Conservation (phyloP, 2,113 vertebrate genomes). For the Tursiops truncatus region DNA sequence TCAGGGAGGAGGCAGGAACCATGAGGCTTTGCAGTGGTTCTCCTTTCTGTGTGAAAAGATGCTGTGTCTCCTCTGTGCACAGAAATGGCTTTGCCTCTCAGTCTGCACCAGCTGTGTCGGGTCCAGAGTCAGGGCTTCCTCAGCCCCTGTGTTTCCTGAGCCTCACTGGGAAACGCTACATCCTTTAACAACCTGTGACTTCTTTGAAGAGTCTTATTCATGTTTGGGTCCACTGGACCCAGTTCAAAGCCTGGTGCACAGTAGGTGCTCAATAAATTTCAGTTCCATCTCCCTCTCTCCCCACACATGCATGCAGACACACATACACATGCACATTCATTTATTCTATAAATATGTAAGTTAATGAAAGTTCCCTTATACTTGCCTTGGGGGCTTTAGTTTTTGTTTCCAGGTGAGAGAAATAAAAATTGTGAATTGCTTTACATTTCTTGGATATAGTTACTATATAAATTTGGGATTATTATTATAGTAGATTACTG, state of each 20-base stretch:
- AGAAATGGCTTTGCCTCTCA: neutral
- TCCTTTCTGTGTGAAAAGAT: neutral
- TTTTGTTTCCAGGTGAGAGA: conserved; percentile 60
- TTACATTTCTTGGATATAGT: conserved; percentile 43
- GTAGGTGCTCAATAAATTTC: neutral
- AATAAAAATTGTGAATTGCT: conserved; percentile 44
- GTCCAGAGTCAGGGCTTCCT: neutral
- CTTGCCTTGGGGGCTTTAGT: conserved; percentile 4
- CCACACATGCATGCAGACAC: neutral
- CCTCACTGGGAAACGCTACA: neutral
- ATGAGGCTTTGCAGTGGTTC: neutral
- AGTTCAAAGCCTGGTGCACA: neutral
- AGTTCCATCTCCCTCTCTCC: neutral
- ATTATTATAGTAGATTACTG: conserved; percentile 69
- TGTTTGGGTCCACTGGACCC: neutral
- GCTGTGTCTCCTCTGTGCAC: neutral
- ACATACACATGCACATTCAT: neutral
- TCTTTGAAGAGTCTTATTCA: neutral
- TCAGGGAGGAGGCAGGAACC: neutral
- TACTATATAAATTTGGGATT: conserved; percentile 34
- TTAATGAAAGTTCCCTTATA: conserved; percentile 32
- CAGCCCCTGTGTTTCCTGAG: neutral
- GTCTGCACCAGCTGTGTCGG: neutral
- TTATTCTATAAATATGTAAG: conserved; percentile 33
- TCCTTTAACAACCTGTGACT: neutral